Evolutionary conservation across 2,888 invertebrate species (phyloP), one percentile per base, ranked within the genome.

Genomic region (Apamea crenata): DNA sequence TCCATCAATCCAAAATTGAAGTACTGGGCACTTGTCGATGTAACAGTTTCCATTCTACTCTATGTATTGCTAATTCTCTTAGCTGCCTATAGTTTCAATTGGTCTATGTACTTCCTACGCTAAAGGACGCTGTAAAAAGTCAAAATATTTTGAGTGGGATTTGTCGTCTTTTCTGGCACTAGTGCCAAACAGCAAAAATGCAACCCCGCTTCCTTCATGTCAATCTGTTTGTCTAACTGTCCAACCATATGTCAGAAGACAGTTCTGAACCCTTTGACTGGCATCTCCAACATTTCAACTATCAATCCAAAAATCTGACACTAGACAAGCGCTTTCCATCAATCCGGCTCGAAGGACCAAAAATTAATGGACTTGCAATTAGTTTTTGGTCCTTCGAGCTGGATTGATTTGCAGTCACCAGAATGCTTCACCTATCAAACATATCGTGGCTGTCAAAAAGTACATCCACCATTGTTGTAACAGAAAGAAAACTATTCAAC

Each of bases 361-460:
- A n/a, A 59, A 59, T 1, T n/a, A 59, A 59, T n/a, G n/a, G 12
- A 59, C 56, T 59, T n/a, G 56, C 56, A 59, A 59, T 47, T 32
- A 16, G 47, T 44, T 65, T 68, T 65, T 80, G 74, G 84, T 79
- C 50, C 50, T 75, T 69, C 50, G 68, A 66, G 59, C 1, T 66
- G 32, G 47, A 83, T 78, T 71, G 21, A 14, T 71, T 59, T 36
- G 8, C 16, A n/a, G 56, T 16, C n/a, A n/a, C 56, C 53, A 69
- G 47, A 68, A 14, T 53, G 56, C 14, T 47, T 81, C 50, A 32
- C 56, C 8, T 8, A 29, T 50, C 18, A 14, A 21, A 44, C 16
- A 18, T 67, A 18, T 32, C 10, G 7, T 66, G 3, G 36, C 21
- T 40, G 14, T 29, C 53, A 29, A 56, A 47, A 76, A 68, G 25